These are phyloP conservation scores for Craterocephalus amniculus DNA, from an alignment of 2,797 vertebrate species.

Conservation along the genomic window DNA sequence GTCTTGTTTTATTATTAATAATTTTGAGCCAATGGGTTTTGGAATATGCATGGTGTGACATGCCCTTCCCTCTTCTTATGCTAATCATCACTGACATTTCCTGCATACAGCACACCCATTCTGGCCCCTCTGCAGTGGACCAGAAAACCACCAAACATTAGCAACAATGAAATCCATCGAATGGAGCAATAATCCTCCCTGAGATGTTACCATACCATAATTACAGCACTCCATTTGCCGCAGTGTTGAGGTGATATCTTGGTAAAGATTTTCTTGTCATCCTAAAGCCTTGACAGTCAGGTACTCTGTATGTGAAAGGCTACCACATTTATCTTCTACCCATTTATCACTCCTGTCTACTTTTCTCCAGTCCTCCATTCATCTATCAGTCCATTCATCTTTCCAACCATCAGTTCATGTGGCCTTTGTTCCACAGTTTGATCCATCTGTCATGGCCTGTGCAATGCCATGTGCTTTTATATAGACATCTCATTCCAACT, in stretches of 20 bases:
- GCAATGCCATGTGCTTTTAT: slow-evolving; percentile 50
- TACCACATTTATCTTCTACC: slow-evolving; percentile 60
- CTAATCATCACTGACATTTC: slow-evolving; percentile 80
- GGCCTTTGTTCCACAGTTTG: slow-evolving; percentile 67
- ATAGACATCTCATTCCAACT: slow-evolving; percentile 65
- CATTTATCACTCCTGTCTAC: slow-evolving; percentile 77
- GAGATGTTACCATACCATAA: slow-evolving; percentile 42
- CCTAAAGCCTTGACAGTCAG: slow-evolving; percentile 57
- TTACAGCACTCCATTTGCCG: slow-evolving; percentile 38
- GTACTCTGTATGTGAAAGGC: slow-evolving; percentile 60
- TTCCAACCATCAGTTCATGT: slow-evolving; percentile 76
- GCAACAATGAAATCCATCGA: slow-evolving; percentile 59
- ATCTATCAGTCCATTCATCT: slow-evolving; percentile 76
- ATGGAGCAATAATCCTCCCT: slow-evolving; percentile 50
- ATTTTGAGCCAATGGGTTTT: slow-evolving; percentile 69
- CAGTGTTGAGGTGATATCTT: slow-evolving; percentile 27
- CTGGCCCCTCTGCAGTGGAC: slow-evolving; percentile 58
- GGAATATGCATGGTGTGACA: slow-evolving; percentile 76
- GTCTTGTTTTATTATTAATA: slow-evolving; percentile 81
- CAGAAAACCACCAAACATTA: slow-evolving; percentile 67
- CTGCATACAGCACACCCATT: slow-evolving; percentile 34
- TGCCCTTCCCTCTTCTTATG: slow-evolving; percentile 78
- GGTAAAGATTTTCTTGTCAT: slow-evolving; percentile 52
- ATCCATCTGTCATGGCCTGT: slow-evolving; percentile 70
- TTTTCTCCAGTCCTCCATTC: slow-evolving; percentile 66